These are phyloP conservation scores for Thaumatotibia leucotreta DNA, from an alignment of 1,140 invertebrate species.

Conservation along the genomic window DNA sequence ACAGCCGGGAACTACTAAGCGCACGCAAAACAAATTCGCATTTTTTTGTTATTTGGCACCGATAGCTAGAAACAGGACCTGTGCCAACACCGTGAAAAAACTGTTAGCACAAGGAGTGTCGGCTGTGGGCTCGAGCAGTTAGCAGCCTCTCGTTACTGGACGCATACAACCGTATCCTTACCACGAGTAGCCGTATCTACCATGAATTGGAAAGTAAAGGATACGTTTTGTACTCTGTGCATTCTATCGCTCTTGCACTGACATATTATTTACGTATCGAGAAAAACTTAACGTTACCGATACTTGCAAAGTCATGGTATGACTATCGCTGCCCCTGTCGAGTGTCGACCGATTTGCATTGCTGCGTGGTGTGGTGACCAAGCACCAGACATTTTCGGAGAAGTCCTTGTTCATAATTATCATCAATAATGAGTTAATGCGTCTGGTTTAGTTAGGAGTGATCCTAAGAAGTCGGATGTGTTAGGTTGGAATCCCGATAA, in stretches of 20 bases:
- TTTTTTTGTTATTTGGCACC: constrained; percentile 25
- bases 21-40: not conserved
- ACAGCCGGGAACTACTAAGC: not conserved
- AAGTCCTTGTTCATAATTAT: not conserved
- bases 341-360: constrained; percentile 47
- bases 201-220: no score
- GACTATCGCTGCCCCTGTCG: constrained; percentile 35
- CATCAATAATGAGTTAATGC: no score
- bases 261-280: no score
- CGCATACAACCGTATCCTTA: constrained; percentile 51
- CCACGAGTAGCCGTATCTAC: no score
- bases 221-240: no score
- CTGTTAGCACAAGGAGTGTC: constrained; percentile 44
- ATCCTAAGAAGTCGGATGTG: no score
- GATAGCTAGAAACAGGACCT: constrained; percentile 32
- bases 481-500: no score
- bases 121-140: constrained; percentile 54
- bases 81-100: constrained; percentile 36
- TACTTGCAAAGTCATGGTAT: no score
- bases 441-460: no score
- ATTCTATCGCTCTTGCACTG: no score
- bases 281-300: no score
- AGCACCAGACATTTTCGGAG: not conserved
- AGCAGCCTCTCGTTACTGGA: constrained; percentile 57
- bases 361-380: constrained; percentile 25